These are phyloP conservation scores for Echiichthys vipera DNA, from an alignment of 2,797 vertebrate species.

Conservation along the genomic window DNA sequence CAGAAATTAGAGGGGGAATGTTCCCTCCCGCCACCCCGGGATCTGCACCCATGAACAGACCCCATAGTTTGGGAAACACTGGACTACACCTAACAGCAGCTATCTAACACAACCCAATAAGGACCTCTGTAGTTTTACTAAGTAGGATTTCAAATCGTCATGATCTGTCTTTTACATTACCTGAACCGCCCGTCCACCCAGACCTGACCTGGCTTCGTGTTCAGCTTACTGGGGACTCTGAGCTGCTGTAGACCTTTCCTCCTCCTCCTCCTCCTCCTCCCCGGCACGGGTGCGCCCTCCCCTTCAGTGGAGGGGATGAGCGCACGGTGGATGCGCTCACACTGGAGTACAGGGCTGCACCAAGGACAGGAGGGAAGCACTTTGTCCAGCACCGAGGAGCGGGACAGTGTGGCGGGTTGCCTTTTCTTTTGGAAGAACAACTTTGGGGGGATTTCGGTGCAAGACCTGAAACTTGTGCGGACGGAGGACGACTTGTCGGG, in stretches of 20 bases:
- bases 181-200: neutral
- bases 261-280: constrained; percentile 19
- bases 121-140: neutral
- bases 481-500: constrained; percentile 37
- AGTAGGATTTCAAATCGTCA: neutral
- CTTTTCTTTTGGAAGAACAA: neutral
- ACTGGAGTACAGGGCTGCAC: constrained; percentile 52
- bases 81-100: neutral
- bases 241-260: constrained; percentile 14
- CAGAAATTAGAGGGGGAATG: no score
- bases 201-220: neutral
- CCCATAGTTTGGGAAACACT: neutral
- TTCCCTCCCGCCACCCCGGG: no score
- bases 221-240: constrained; percentile 18
- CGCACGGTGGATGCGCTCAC: no score
- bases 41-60: no score
- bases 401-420: constrained; percentile 7
- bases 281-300: constrained; percentile 43
- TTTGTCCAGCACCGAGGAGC: constrained; percentile 18
- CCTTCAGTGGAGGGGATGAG: no score
- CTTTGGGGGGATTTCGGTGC: constrained; percentile 20
- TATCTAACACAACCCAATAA: no score
- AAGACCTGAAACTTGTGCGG: constrained; percentile 22
- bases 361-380: constrained; percentile 37
- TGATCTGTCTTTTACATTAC: no score